Base-by-base conservation (phyloP, 2,113 vertebrate species). In the Marmota monax region DNA sequence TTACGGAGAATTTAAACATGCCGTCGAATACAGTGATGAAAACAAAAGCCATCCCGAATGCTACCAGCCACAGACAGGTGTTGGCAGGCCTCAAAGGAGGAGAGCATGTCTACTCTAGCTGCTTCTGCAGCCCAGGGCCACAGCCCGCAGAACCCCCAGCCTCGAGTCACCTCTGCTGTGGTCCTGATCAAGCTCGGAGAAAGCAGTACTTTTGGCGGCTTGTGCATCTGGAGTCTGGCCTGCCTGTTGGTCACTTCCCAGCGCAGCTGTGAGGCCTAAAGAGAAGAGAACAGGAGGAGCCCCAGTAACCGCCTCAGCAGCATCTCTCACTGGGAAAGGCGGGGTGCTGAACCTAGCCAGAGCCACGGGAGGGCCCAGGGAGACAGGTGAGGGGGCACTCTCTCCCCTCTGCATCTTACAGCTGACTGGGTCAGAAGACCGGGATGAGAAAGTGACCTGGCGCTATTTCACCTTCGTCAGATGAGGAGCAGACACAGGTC, bases 401-500 rank as follows among this genome's bases (percentile, higher is more conserved):
- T 11, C 12, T 25, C 27, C 65, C 45, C 18, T 22, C 8, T 4
- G 65, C 76, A 51, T 56, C 45, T 37, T 18, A 58, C 9, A 4
- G 29, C 12, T 20, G 10, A 51, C 25, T 6, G 6, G 8, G 58
- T 34, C 34, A 4, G 27, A 70, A 20, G 78, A 63, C 34, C 4
- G 58, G 79, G 32, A 6, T 11, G n/a, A 88, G 61, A 45, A 29
- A 32, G 45, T 4, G 25, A 23, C 17, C 1, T 3, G 7, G 25
- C 18, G 32, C 34, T 5, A 14, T 34, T 37, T 29, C 37, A 7
- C 2, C 51, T 4, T 65, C 39, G 20, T n/a, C 34, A 1, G 0
- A 0, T 3, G 17, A 0, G 6, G 7, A 13, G 37, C 6, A 25
- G n/a, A 17, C 45, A 45, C 45, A 45, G 45, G 45, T 9, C 45